Base-by-base conservation (phyloP, 1,140 invertebrate species). In the Pentalonia nigronervosa region DNA sequence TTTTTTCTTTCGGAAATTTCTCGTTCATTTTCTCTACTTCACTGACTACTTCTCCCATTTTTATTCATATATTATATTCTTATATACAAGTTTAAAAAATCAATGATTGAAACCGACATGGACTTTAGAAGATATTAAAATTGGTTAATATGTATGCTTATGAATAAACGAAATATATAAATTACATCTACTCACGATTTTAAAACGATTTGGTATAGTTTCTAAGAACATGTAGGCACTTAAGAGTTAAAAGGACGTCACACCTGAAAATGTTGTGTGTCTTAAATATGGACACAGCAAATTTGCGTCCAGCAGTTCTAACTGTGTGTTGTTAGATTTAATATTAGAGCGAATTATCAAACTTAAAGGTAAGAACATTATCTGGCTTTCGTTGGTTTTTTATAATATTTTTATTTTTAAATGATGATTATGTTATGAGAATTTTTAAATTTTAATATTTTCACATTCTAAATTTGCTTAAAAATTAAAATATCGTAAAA, bases 11-110 rank as follows among this genome's bases (percentile, higher is more conserved):
- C 20, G 30, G 48, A 88, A 34, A 88, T 88, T 30, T 50, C n/a
- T 88, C n/a, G 21, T 50, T 88, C 47, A 88, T 20, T 87, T 88
- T 88, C 2, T 34, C 7, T n/a, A 88, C 86, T 88, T 88, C 47
- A 25, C 25, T n/a, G 86, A 48, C 17, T 87, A 48, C 14, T 20
- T 1, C 2, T n/a, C 25, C 2, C 30, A n/a, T 48, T 87, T 48
- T 48, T 87, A n/a, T 87, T 48, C 45, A 47, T 87, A 25, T 47
- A 47, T 87, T 20, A 48, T 87, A 34, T n/a, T 87, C 47, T 30
- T 30, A 21, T 48, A 88, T 50, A 50, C 11, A n/a, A 45, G 34
- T 90, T 60, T 7, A 89, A 41, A 90, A 56, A 90, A 56, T 41
- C 50, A n/a, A 56, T 56, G 7, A 56, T 9, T 90, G 20, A 88